Base-by-base conservation (phyloP, 2,113 vertebrate genomes). In the Neopipo cinnamomea region DNA sequence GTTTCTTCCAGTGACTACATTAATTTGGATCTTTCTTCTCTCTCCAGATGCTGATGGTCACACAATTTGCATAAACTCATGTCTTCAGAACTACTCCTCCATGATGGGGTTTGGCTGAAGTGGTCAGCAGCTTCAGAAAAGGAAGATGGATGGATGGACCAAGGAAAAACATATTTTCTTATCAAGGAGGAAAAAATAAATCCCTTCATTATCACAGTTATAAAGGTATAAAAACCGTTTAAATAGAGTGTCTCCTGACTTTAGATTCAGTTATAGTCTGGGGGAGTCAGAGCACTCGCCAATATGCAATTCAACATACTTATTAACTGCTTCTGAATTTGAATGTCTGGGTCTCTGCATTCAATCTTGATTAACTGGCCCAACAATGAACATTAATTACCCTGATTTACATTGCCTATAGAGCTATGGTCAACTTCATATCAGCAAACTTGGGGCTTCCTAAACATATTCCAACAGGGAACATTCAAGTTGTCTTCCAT, bases 281-380 rank as follows among this genome's bases (percentile, higher is more conserved):
- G 33, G 66, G 46, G 39, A 95, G 52, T 17, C 50, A 4, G 33
- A 80, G 67, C 53, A 71, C 39, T 62, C 15, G 46, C 46, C 30
- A 50, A 44, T 3, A 6, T 8, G 25, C 55, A 55, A 12, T 81
- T 72, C 81, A 78, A 66, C 39, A 23, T 35, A 50, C 18, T 83
- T 18, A 46, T 3, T 78, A 93, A 68, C 33, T 14, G 35, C 56
- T 75, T 14, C 80, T 41, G 30, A 68, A 78, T 91, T 56, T 52
- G 56, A 87, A 46, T 61, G 65, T 91, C 76, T 95, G 73, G 3
- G 24, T 33, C 24, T 81, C 61, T 52, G 87, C 52, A 39, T 79
- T 75, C 53, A 56, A 5, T 41, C 93, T 85, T 62, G 91, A 95
- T 87, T 53, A 94, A 95, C 56, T 87, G 58, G 66, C 70, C 37